Evolutionary conservation across 2,797 vertebrate species (phyloP).

Genomic region (Kryptolebias ocellatus): DNA sequence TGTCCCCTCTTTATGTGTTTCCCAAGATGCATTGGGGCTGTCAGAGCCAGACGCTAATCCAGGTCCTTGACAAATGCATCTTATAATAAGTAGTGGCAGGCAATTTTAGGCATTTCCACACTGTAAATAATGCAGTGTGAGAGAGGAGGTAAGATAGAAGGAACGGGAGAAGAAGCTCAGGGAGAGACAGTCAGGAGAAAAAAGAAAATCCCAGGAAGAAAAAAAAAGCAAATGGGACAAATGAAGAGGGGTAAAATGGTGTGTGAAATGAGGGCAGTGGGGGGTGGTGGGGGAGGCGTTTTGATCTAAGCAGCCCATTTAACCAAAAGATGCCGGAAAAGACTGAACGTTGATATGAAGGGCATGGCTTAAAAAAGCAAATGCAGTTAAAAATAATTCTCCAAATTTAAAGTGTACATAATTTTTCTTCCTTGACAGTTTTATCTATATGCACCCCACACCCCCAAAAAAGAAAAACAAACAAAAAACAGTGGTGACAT

Average conservation of each 20-base stretch:
- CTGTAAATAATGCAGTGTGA: slow-evolving; percentile 76
- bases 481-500: slow-evolving; percentile 16
- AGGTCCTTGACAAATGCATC: slow-evolving; percentile 80
- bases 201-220: slow-evolving; percentile 26
- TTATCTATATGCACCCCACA: slow-evolving; percentile 24
- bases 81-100: slow-evolving; percentile 80
- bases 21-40: slow-evolving; percentile 72
- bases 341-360: slow-evolving; percentile 32
- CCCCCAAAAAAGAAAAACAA: background rate
- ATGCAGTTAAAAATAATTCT: background rate
- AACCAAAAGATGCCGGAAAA: slow-evolving; percentile 18
- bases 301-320: slow-evolving; percentile 31
- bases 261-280: background rate
- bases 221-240: slow-evolving; percentile 38
- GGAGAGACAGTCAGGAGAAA: slow-evolving; percentile 17
- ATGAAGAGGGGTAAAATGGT: slow-evolving; percentile 1
- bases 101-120: slow-evolving; percentile 79
- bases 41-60: slow-evolving; percentile 68
- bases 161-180: slow-evolving; percentile 7
- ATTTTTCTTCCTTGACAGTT: slow-evolving; percentile 29
- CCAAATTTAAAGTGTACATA: background rate
- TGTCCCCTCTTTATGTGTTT: slow-evolving; percentile 42
- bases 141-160: slow-evolving; percentile 43
- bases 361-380: slow-evolving; percentile 8
- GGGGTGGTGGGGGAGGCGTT: too few relatives aligned